Evolutionary conservation across 2,113 vertebrate species (phyloP).

Genomic region (Thinocorus orbignyianus): DNA sequence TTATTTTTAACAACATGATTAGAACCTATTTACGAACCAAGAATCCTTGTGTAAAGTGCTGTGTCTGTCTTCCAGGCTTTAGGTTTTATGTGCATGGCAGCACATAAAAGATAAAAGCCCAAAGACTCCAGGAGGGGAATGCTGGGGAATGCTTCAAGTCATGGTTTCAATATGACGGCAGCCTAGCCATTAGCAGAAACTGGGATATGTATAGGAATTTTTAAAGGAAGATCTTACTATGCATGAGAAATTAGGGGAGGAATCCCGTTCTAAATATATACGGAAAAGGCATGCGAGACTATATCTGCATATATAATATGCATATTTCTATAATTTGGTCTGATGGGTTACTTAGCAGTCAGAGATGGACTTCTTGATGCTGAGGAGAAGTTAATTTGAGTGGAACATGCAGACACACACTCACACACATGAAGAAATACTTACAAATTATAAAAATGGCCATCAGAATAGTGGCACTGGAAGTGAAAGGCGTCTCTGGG

Average conservation of each 20-base stretch:
- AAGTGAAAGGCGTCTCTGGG: background rate
- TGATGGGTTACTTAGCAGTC: background rate
- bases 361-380: background rate
- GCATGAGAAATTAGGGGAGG: background rate
- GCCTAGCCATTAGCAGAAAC: background rate
- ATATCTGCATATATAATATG: background rate
- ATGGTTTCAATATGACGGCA: background rate
- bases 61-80: background rate
- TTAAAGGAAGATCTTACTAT: background rate
- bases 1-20: background rate
- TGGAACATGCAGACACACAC: background rate
- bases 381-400: background rate
- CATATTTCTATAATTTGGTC: background rate
- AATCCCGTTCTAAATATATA: background rate
- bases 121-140: background rate
- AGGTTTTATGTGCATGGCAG: background rate
- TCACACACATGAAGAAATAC: background rate
- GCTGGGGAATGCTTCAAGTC: background rate
- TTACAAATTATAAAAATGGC: background rate
- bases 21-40: background rate
- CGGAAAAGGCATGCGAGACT: background rate
- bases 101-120: background rate
- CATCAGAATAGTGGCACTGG: background rate
- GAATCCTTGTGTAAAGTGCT: background rate
- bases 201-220: background rate